Evolutionary conservation across 2,797 vertebrate genomes (phyloP).

Genomic region (Helostoma temminkii): DNA sequence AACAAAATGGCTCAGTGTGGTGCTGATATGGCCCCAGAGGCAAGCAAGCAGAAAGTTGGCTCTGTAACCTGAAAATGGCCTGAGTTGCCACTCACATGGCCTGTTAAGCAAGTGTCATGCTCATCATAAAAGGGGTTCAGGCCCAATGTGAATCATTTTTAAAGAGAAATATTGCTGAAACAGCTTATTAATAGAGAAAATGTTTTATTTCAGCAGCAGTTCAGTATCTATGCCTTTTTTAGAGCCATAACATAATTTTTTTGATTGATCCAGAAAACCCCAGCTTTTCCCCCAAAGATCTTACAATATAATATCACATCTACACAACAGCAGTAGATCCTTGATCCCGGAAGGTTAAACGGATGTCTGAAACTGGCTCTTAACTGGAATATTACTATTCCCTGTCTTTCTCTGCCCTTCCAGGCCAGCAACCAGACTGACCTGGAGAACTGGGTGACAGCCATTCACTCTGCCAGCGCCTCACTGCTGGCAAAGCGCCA

Average conservation of each 20-base stretch:
- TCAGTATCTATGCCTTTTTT: conserved; percentile 10
- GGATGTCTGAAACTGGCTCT: too few relatives aligned
- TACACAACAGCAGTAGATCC: conserved; percentile 8
- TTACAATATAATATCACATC: conserved; percentile 22
- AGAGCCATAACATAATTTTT: conserved; percentile 33
- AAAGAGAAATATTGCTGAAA: conserved; percentile 21
- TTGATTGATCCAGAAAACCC: conserved; percentile 42
- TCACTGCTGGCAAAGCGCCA: conserved; percentile 95
- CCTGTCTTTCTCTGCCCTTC: conserved; percentile 9
- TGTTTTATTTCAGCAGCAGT: conserved; percentile 31
- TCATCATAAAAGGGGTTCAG: conserved; percentile 6
- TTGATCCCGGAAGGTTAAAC: not conserved
- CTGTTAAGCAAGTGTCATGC: conserved; percentile 36
- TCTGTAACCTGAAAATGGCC: conserved; percentile 18
- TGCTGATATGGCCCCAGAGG: conserved; percentile 39
- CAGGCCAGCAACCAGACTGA: conserved; percentile 95
- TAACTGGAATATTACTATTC: conserved; percentile 13
- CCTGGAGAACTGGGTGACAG: conserved; percentile 96
- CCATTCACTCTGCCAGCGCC: conserved; percentile 94
- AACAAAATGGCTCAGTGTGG: conserved; percentile 38
- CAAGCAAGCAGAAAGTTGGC: conserved; percentile 23
- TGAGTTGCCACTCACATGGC: conserved; percentile 28
- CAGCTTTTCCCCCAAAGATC: not conserved
- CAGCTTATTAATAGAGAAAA: conserved; percentile 10
- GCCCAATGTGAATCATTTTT: conserved; percentile 9